Conservation (phyloP, 1,140 invertebrate species). For the Chlorops oryzae region DNA sequence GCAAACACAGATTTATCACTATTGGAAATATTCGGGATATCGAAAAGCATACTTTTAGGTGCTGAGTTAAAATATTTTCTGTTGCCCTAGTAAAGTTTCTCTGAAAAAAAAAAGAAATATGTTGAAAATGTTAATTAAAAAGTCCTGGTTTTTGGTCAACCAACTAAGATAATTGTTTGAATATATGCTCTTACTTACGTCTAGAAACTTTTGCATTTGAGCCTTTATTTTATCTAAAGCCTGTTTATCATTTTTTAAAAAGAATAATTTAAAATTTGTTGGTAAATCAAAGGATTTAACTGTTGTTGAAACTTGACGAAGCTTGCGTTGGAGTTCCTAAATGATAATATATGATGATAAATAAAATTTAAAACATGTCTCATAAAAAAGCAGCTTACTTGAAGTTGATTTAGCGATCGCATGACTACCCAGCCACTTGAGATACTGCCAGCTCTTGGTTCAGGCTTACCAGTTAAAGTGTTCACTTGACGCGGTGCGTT, state of each 20-base stretch:
- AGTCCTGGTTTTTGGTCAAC: no score
- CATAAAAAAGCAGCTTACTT: constrained; percentile 43
- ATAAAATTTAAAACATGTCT: neutral
- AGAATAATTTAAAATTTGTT: constrained; percentile 69
- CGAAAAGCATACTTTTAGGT: no score
- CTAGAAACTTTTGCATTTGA: constrained; percentile 79
- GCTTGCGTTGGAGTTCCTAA: constrained; percentile 74
- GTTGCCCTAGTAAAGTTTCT: no score
- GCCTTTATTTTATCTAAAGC: constrained; percentile 74
- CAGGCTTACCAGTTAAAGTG: constrained; percentile 20
- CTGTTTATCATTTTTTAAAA: constrained; percentile 71
- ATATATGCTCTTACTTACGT: no score
- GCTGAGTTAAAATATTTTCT: no score
- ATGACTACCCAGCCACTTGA: constrained; percentile 78
- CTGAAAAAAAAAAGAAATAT: no score
- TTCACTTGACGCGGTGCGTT: constrained; percentile 35
- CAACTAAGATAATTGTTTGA: no score
- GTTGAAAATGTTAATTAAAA: no score
- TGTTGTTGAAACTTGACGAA: constrained; percentile 72
- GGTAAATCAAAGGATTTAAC: constrained; percentile 76
- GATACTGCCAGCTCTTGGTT: constrained; percentile 58
- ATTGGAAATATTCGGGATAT: no score
- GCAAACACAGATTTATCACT: no score
- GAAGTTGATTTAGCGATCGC: constrained; percentile 73
- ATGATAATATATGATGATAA: constrained; percentile 15